phyloP scores from a whole-genome alignment of 2,888 invertebrate genomes.

The Notodonta dromedarius region DNA sequence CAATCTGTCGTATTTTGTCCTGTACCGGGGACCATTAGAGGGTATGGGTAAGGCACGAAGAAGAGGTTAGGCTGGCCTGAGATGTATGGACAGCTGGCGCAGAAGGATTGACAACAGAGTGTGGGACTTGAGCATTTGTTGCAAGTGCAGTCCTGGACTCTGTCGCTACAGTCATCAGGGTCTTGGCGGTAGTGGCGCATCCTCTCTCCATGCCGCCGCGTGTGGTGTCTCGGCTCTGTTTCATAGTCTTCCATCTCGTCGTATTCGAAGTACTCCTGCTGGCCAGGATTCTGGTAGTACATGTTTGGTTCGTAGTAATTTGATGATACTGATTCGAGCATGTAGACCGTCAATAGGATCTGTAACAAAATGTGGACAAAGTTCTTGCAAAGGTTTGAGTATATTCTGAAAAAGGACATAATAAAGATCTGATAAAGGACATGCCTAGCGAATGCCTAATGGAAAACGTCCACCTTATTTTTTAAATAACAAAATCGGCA shows the following conservation, averaged over 20 bases:
- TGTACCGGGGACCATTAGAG: constrained; percentile 26
- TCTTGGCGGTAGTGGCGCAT: not conserved
- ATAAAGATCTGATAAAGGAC: no score
- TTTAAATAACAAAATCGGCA: no score
- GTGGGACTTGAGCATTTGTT: constrained; percentile 39
- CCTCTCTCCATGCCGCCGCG: not conserved
- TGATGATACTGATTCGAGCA: constrained; percentile 1
- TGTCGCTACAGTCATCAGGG: constrained; percentile 38
- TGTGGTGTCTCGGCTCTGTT: not conserved
- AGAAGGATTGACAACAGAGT: constrained; percentile 46
- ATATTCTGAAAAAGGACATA: no score
- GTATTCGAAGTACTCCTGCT: constrained; percentile 21
- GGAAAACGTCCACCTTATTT: no score
- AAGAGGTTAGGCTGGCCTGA: constrained; percentile 35
- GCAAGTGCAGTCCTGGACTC: constrained; percentile 43
- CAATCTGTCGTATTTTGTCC: constrained; percentile 1
- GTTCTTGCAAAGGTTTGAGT: no score
- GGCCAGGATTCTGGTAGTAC: no score
- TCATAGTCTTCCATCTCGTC: constrained; percentile 16
- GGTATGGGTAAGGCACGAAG: constrained; percentile 52
- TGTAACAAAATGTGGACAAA: not conserved
- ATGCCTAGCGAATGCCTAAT: no score
- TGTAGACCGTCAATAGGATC: not conserved
- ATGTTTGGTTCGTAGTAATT: constrained; percentile 11
- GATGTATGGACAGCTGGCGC: constrained; percentile 32